Evolutionary conservation across 2,797 vertebrate genomes (phyloP).

Genomic region (Amphiprion clarkii): DNA sequence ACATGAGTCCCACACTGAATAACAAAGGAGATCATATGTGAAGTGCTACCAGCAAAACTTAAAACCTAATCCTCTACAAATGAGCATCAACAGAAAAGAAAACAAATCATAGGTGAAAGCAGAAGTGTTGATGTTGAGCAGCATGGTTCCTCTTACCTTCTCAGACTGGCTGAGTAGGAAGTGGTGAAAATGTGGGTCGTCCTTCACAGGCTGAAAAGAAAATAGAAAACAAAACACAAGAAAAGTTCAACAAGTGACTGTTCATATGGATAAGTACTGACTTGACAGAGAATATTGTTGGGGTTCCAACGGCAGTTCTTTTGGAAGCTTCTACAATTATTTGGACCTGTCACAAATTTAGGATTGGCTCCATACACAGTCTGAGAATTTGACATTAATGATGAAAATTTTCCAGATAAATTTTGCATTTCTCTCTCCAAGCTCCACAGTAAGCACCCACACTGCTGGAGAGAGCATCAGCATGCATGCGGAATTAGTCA

Average conservation of each 20-base stretch:
- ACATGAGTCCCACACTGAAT: neutral
- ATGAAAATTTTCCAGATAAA: neutral
- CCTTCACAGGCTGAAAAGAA: slow-evolving; percentile 90
- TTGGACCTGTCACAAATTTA: neutral
- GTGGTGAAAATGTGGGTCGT: slow-evolving; percentile 98
- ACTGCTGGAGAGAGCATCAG: too few relatives aligned
- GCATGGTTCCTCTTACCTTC: slow-evolving; percentile 88
- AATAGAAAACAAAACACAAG: slow-evolving; percentile 67
- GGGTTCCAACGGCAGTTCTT: neutral
- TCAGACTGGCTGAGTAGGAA: slow-evolving; percentile 98
- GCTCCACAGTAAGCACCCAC: neutral
- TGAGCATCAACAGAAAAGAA: neutral
- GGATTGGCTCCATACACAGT: neutral
- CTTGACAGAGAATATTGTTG: slow-evolving; percentile 2
- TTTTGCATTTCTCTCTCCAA: neutral
- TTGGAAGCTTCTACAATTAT: neutral
- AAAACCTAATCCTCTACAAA: too few relatives aligned
- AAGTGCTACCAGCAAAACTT: neutral
- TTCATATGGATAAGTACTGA: slow-evolving; percentile 34
- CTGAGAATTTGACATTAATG: neutral
- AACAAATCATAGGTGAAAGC: too few relatives aligned
- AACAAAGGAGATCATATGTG: neutral
- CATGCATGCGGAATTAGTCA: too few relatives aligned
- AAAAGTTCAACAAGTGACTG: slow-evolving; percentile 68
- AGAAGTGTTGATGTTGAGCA: neutral